Evolutionary conservation across 2,888 invertebrate species (phyloP).

Genomic region (Cetonia aurata): DNA sequence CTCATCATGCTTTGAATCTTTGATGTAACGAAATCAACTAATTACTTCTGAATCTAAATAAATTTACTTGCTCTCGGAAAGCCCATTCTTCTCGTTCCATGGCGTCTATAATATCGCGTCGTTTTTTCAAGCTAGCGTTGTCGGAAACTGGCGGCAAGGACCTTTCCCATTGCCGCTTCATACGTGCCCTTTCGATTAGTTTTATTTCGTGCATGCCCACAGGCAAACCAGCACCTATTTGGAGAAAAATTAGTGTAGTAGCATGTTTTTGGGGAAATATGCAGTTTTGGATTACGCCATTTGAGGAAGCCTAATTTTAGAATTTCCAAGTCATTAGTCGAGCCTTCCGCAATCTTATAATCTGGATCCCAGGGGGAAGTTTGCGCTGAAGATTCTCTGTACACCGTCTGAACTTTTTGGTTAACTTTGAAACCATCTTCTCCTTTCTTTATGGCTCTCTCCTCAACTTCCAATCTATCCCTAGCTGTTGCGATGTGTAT

Average conservation of each 20-base stretch:
- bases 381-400: constrained; percentile 81
- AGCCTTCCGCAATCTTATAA: constrained; percentile 67
- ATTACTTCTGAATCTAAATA: constrained; percentile 14
- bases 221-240: constrained; percentile 71
- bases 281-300: constrained; percentile 58
- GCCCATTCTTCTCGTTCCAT: constrained; percentile 88
- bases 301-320: constrained; percentile 71
- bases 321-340: constrained; percentile 72
- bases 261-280: background rate
- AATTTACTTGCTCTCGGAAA: constrained; percentile 78
- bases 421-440: constrained; percentile 51
- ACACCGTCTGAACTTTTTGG: constrained; percentile 75
- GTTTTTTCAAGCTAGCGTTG: constrained; percentile 71
- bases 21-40: background rate
- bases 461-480: background rate
- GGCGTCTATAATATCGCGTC: constrained; percentile 78
- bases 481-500: constrained; percentile 6
- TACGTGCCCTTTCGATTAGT: constrained; percentile 78
- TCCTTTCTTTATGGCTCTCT: background rate
- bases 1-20: background rate
- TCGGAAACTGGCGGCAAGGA: constrained; percentile 70
- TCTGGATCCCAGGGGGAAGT: constrained; percentile 82
- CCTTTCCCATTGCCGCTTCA: constrained; percentile 75
- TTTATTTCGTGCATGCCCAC: constrained; percentile 74
- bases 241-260: background rate